Evolutionary conservation across 2,113 vertebrate genomes (phyloP), one percentile per base, ranked within the genome.

Genomic region (Elanoides forficatus): DNA sequence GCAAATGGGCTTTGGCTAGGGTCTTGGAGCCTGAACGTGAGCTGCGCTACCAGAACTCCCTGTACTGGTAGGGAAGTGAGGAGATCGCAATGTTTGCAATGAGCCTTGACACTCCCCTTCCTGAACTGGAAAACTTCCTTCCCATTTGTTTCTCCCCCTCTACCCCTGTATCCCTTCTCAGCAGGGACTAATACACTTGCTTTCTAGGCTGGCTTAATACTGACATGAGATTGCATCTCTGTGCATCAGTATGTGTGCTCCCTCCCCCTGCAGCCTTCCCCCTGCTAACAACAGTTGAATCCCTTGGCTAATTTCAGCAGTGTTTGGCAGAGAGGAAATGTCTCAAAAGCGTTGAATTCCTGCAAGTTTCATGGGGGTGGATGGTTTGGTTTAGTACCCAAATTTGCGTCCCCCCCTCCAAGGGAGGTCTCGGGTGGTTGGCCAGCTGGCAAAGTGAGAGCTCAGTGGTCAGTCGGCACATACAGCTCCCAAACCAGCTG

Each of bases 381-480:
- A 13, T 47, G 60, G 1, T 42, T 83, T 45, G 56, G 9, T 19
- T 21, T 23, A 36, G 21, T 26, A 25, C 26, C 56, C 10, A 6
- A 23, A 25, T 71, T 26, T 52, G 40, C 36, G 42, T 5, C 29
- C 48, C 48, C 48, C 13, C 12, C 40, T 40, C 40, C 22, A 27
- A 10, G 26, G 52, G 27, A 7, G 15, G 15, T 29, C 12, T 53
- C 0, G 2, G 55, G 65, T 3, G 0, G 7, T 14, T 21, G 60
- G 27, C 58, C 66, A 58, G 50, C 23, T 47, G 74, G 11, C 36
- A 13, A 43, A 50, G 52, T 1, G 10, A 42, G 20, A 19, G 43
- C 63, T 71, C 32, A 5, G 48, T 11, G 29, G 38, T 70, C 38
- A 11, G 42, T 30, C 2, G 20, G 45, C 47, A 34, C 36, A 2